Evolutionary conservation across 2,888 invertebrate species (phyloP), one percentile per base, ranked within the genome.

Genomic region (Spodoptera picta): DNA sequence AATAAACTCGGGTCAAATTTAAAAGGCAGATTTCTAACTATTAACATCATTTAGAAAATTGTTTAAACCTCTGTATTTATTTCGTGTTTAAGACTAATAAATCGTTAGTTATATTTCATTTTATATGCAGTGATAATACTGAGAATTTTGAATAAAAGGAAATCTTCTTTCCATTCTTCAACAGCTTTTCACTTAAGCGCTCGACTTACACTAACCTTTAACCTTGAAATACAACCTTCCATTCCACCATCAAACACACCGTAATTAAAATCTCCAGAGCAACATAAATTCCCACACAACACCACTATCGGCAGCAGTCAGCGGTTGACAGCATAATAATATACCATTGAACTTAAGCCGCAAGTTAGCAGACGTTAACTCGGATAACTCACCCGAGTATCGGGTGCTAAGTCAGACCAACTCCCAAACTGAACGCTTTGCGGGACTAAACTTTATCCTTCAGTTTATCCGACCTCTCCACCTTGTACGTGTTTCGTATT

Each of bases 341-440:
- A 87, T 89, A 87, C 85, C 83, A 85, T 86, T 87, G 84, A 92
- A 93, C 86, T 91, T 89, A 83, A 81, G 71, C 88, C 83, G 75
- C 89, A 89, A 92, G 88, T 91, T 88, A 85, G 87, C 85, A 83
- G 73, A 74, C 85, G 83, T 88, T 89, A 91, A 91, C 87, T 88
- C 85, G 82, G 88, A 90, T 91, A 91, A 91, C 85, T 92, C 88
- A 87, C 88, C 88, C 81, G 83, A 66, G 85, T 91, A 92, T 92
- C 92, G 89, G 87, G 89, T 87, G 91, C 90, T 91, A 91, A 91
- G 91, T 92, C 90, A 90, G 89, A 75, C 84, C 81, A 90, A 91
- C 87, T 90, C 83, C 75, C 80, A 77, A 89, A 90, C 90, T 84
- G 85, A 89, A 87, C 90, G 87, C 88, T 92, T 89, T 87, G 89